These are phyloP conservation scores for Calliopsis andreniformis DNA, from an alignment of 1,140 invertebrate genomes.

Conservation along the genomic window DNA sequence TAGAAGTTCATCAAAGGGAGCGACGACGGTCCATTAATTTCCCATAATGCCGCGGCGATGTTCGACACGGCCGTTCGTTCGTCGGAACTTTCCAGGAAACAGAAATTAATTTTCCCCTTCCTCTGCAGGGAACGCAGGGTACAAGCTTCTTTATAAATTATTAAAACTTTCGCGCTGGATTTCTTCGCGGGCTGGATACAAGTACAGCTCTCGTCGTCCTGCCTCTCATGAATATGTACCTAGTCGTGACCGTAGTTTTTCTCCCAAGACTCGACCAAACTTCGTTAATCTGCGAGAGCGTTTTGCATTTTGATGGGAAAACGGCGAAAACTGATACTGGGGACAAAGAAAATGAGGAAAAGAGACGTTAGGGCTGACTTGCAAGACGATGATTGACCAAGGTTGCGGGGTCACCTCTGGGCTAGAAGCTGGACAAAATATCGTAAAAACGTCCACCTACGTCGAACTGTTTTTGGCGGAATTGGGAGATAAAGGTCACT, in stretches of 20 bases:
- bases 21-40: constrained; percentile 5
- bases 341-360: background rate
- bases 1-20: background rate
- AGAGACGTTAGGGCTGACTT: background rate
- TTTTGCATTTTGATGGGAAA: constrained; percentile 45
- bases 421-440: too few species aligned
- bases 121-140: background rate
- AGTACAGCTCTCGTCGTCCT: constrained; percentile 28
- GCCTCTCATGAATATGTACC: constrained; percentile 46
- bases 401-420: too few species aligned
- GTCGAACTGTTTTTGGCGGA: too few species aligned
- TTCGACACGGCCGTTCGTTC: constrained; percentile 14
- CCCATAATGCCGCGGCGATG: constrained; percentile 14
- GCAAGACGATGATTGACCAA: too few species aligned
- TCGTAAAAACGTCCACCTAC: too few species aligned
- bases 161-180: constrained; percentile 46
- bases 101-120: constrained; percentile 49
- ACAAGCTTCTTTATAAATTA: constrained; percentile 54
- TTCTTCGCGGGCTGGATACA: background rate
- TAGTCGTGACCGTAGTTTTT: constrained; percentile 36
- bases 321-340: constrained; percentile 5
- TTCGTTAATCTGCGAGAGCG: constrained; percentile 44
- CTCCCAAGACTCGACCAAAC: constrained; percentile 17
- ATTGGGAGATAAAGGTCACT: too few species aligned
- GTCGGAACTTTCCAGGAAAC: constrained; percentile 29